Conservation (phyloP, 2,113 vertebrate genomes). For the Sinocyclocheilus grahami region DNA sequence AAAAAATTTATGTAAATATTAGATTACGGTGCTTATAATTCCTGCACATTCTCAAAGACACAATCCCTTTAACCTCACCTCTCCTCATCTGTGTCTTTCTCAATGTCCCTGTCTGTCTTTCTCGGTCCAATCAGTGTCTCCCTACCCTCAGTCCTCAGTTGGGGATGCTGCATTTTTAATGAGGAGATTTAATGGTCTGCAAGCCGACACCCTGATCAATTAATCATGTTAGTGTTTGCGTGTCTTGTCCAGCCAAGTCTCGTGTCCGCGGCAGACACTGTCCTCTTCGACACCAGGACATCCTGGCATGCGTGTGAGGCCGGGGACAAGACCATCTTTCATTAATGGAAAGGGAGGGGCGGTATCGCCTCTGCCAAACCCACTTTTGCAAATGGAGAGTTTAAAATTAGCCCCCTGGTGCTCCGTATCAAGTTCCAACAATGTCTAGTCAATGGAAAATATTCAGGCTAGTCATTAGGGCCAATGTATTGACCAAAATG, state of each 20-base stretch:
- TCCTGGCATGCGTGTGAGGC: slow-evolving; percentile 33
- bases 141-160: slow-evolving; percentile 68
- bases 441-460: slow-evolving; percentile 55
- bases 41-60: background rate
- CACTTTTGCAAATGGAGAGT: slow-evolving; percentile 42
- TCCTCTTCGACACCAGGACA: slow-evolving; percentile 42
- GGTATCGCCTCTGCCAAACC: slow-evolving; percentile 36
- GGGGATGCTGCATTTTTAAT: slow-evolving; percentile 80
- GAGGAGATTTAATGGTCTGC: slow-evolving; percentile 75
- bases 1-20: slow-evolving; percentile 1
- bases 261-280: slow-evolving; percentile 55
- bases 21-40: background rate
- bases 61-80: slow-evolving; percentile 22
- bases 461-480: slow-evolving; percentile 49
- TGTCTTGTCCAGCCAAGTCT: slow-evolving; percentile 67
- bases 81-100: slow-evolving; percentile 5
- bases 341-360: slow-evolving; percentile 42
- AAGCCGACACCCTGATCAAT: slow-evolving; percentile 80
- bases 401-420: slow-evolving; percentile 58
- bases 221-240: slow-evolving; percentile 78
- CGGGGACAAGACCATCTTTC: slow-evolving; percentile 43
- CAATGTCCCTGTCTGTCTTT: slow-evolving; percentile 28
- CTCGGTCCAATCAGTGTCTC: slow-evolving; percentile 62
- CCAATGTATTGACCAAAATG: slow-evolving; percentile 43
- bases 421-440: slow-evolving; percentile 56